Evolutionary conservation across 2,113 vertebrate species (phyloP).

Genomic region (Pseudolaguvia tuberculata): DNA sequence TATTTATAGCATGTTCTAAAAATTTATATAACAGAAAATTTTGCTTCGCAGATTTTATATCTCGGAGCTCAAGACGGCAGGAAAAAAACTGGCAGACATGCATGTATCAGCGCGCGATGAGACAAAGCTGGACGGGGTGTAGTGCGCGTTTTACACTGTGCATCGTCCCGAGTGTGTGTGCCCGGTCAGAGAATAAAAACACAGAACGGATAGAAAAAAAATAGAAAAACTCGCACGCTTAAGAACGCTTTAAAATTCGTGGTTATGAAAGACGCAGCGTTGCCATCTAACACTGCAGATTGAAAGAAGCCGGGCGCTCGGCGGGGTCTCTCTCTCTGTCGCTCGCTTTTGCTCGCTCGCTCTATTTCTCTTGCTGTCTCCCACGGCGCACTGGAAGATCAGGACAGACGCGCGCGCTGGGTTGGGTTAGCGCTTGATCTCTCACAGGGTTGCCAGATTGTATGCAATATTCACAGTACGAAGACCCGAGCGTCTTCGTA

Average conservation of each 20-base stretch:
- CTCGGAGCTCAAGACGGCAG: background rate
- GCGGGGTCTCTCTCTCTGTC: slow-evolving; percentile 50
- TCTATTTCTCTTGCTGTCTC: background rate
- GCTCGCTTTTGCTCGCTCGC: no score
- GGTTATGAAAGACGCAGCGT: slow-evolving; percentile 43
- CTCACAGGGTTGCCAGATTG: slow-evolving; percentile 10
- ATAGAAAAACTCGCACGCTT: slow-evolving; percentile 4
- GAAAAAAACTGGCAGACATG: background rate
- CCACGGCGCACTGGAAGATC: slow-evolving; percentile 11
- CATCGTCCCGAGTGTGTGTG: background rate
- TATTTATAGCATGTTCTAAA: no score
- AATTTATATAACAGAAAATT: background rate
- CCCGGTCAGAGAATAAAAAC: background rate
- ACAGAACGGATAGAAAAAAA: background rate
- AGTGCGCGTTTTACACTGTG: background rate
- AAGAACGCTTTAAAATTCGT: background rate
- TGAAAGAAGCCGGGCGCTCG: slow-evolving; percentile 60
- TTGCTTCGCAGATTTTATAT: background rate
- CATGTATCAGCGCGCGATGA: background rate
- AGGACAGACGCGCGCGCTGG: slow-evolving; percentile 4
- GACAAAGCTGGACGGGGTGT: background rate
- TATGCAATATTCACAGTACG: background rate
- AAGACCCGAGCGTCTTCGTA: background rate
- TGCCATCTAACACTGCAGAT: slow-evolving; percentile 68
- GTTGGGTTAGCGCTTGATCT: slow-evolving; percentile 24